These are phyloP conservation scores for Clepsis dumicolana DNA, from an alignment of 2,888 invertebrate genomes.

Conservation along the genomic window DNA sequence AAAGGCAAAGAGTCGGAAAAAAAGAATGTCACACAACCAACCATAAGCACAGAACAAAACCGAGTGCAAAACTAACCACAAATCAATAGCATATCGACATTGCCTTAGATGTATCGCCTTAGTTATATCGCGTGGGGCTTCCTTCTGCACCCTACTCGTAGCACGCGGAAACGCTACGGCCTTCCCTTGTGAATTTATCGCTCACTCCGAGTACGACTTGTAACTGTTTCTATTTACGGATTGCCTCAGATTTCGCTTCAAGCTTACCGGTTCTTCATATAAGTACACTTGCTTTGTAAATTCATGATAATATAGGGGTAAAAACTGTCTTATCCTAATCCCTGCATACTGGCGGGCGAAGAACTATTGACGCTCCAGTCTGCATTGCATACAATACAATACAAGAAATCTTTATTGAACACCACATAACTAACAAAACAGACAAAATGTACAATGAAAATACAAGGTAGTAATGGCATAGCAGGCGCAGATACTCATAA, in stretches of 20 bases:
- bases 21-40: background rate
- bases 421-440: too few relatives aligned
- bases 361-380: too few relatives aligned
- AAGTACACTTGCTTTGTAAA: too few relatives aligned
- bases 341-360: too few relatives aligned
- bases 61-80: constrained; percentile 11
- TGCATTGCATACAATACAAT: too few relatives aligned
- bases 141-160: constrained; percentile 30
- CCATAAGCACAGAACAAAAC: background rate
- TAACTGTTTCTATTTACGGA: constrained; percentile 8
- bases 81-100: constrained; percentile 40
- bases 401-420: too few relatives aligned
- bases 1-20: too few relatives aligned
- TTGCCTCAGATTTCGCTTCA: constrained; percentile 13
- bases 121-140: constrained; percentile 37
- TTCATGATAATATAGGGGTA: too few relatives aligned
- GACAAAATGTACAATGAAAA: too few relatives aligned
- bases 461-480: too few relatives aligned
- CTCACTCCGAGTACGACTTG: background rate
- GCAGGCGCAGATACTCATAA: too few relatives aligned
- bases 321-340: too few relatives aligned
- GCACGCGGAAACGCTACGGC: constrained; percentile 18
- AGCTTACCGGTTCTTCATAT: constrained; percentile 6
- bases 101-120: constrained; percentile 27
- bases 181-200: constrained; percentile 24